These are phyloP conservation scores for Nycteola revayana DNA, from an alignment of 2,888 invertebrate species.

Conservation along the genomic window DNA sequence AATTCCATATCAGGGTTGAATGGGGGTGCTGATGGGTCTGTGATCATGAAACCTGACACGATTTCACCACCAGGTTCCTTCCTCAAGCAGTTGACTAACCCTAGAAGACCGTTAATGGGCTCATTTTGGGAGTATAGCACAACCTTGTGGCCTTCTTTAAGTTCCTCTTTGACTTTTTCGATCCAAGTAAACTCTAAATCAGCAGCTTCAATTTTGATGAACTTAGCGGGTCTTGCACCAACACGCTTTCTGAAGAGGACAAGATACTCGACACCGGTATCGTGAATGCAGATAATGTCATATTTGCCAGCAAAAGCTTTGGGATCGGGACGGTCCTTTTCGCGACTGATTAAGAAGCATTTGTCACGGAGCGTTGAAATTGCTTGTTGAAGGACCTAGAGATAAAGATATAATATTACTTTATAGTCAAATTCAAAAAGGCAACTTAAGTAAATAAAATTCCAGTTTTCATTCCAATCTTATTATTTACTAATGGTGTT, in stretches of 20 bases:
- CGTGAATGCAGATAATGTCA: constrained; percentile 73
- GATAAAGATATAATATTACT: too few species aligned
- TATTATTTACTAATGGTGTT: too few species aligned
- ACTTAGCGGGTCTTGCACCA: constrained; percentile 66
- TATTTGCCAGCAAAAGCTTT: constrained; percentile 63
- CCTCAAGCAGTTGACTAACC: constrained; percentile 93
- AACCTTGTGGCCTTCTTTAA: constrained; percentile 72
- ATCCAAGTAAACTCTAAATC: constrained; percentile 78
- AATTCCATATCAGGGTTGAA: constrained; percentile 85
- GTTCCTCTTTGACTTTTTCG: constrained; percentile 68
- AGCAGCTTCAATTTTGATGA: constrained; percentile 64
- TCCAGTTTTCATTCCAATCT: too few species aligned
- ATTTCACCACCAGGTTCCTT: constrained; percentile 89
- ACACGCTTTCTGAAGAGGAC: constrained; percentile 77
- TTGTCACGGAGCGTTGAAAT: constrained; percentile 76
- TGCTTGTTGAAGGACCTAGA: constrained; percentile 68
- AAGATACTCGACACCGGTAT: constrained; percentile 75
- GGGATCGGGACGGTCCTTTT: constrained; percentile 72
- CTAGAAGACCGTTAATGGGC: constrained; percentile 89
- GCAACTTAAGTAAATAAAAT: too few species aligned
- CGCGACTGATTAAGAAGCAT: constrained; percentile 84
- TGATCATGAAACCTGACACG: constrained; percentile 83
- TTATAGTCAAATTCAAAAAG: too few species aligned
- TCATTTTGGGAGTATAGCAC: constrained; percentile 86
- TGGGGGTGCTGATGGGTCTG: constrained; percentile 83